Conservation (phyloP, 1,140 invertebrate species). For the Aethina tumida region DNA sequence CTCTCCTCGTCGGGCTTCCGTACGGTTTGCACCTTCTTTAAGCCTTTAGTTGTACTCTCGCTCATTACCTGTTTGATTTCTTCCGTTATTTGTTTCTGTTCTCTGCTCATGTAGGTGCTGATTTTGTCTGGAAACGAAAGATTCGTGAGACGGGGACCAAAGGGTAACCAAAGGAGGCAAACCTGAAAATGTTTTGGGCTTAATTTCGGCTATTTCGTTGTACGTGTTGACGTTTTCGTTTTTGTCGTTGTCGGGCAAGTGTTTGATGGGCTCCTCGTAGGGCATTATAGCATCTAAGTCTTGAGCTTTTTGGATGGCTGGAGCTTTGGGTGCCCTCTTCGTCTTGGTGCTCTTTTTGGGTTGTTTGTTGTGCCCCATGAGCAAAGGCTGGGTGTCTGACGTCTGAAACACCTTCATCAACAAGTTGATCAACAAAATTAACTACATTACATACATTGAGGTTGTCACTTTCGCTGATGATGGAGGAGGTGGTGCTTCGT, state of each 20-base stretch:
- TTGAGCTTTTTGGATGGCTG: slow-evolving; percentile 33
- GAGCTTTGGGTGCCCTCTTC: slow-evolving; percentile 34
- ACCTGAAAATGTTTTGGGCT: slow-evolving; percentile 32
- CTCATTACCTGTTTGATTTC: slow-evolving; percentile 35
- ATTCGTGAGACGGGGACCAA: background rate
- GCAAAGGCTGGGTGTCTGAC: slow-evolving; percentile 25
- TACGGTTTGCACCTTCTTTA: slow-evolving; percentile 42
- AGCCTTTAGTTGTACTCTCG: slow-evolving; percentile 31
- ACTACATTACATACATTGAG: slow-evolving; percentile 27
- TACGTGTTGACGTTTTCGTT: slow-evolving; percentile 18
- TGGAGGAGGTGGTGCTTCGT: slow-evolving; percentile 45
- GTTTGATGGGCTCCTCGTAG: slow-evolving; percentile 42
- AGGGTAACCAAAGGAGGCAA: background rate
- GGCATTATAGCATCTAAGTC: slow-evolving; percentile 36
- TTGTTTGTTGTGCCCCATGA: slow-evolving; percentile 11
- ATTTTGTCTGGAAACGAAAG: slow-evolving; percentile 26
- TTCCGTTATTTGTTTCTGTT: slow-evolving; percentile 31
- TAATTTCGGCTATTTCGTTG: slow-evolving; percentile 36
- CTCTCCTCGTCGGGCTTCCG: slow-evolving; percentile 33
- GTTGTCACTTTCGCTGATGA: slow-evolving; percentile 48
- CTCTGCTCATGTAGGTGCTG: slow-evolving; percentile 41
- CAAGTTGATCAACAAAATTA: slow-evolving; percentile 1
- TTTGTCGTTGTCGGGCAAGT: slow-evolving; percentile 34
- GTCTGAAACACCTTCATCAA: slow-evolving; percentile 18
- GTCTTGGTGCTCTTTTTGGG: slow-evolving; percentile 30